Evolutionary conservation across 2,888 invertebrate genomes (phyloP).

Genomic region (Xestia sexstrigata): DNA sequence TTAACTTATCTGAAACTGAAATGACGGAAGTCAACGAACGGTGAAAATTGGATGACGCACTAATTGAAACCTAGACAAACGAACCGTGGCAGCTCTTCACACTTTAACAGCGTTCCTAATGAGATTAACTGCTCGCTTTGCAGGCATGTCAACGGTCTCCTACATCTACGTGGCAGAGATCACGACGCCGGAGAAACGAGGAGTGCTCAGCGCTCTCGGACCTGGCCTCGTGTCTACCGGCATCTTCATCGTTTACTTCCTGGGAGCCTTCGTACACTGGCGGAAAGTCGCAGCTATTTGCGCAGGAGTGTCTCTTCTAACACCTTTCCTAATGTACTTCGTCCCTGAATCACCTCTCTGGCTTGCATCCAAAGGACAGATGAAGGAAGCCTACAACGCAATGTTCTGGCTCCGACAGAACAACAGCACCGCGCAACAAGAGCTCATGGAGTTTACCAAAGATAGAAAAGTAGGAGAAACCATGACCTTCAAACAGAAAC

Average conservation of each 20-base stretch:
- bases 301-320: constrained; percentile 90
- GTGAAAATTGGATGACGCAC: constrained; percentile 42
- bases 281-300: constrained; percentile 92
- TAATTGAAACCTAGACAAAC: constrained; percentile 49
- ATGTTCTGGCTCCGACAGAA: constrained; percentile 92
- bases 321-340: constrained; percentile 91
- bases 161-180: constrained; percentile 93
- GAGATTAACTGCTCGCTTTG: constrained; percentile 46
- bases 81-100: constrained; percentile 46
- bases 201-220: constrained; percentile 93
- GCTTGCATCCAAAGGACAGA: constrained; percentile 91
- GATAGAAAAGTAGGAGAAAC: constrained; percentile 82
- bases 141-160: constrained; percentile 93
- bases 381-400: constrained; percentile 91
- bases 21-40: constrained; percentile 26
- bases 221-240: constrained; percentile 94
- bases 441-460: constrained; percentile 91
- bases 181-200: constrained; percentile 92
- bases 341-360: constrained; percentile 93
- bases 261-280: constrained; percentile 93
- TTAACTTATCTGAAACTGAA: constrained; percentile 24
- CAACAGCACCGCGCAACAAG: constrained; percentile 91
- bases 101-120: constrained; percentile 31
- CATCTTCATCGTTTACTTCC: constrained; percentile 92
- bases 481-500: constrained; percentile 83